phyloP scores from a whole-genome alignment of 1,140 invertebrate species.

The Ceratina japonica region DNA sequence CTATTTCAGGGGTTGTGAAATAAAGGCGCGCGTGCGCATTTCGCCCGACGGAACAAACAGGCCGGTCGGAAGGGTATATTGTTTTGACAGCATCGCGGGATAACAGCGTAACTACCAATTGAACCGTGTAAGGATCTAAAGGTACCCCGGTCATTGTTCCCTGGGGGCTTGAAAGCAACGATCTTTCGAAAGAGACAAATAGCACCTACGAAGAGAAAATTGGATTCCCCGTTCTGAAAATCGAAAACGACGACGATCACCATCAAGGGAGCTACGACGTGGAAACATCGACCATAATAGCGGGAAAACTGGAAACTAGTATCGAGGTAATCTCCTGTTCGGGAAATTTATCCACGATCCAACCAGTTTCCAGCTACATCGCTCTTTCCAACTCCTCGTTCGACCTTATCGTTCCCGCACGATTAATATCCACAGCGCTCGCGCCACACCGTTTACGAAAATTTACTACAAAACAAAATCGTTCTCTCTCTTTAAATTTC shows the following conservation, averaged over 20 bases:
- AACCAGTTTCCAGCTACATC: conserved; percentile 61
- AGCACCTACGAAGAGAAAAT: background rate
- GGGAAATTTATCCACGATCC: conserved; percentile 72
- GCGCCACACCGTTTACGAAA: conserved; percentile 39
- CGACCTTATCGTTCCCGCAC: conserved; percentile 57
- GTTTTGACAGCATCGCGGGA: conserved; percentile 31
- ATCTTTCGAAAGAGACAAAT: conserved; percentile 3
- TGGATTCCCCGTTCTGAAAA: conserved; percentile 23
- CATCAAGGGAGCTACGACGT: conserved; percentile 20
- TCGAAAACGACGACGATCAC: conserved; percentile 43
- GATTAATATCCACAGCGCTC: conserved; percentile 59
- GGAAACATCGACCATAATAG: conserved; percentile 57
- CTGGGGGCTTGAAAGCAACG: conserved; percentile 18
- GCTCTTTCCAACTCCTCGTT: conserved; percentile 58
- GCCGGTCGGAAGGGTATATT: conserved; percentile 6
- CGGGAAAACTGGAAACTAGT: conserved; percentile 64
- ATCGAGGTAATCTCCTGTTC: conserved; percentile 72
- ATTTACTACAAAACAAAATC: conserved; percentile 54
- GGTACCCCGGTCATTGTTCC: conserved; percentile 33
- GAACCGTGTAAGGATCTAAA: conserved; percentile 39
- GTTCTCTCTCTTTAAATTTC: conserved; percentile 40
- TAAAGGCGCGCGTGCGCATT: background rate
- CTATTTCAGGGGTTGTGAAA: background rate
- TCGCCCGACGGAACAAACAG: conserved; percentile 4
- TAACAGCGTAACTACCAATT: conserved; percentile 28